These are phyloP conservation scores for Scotopteryx bipunctaria DNA, from an alignment of 2,888 invertebrate species.

Conservation along the genomic window DNA sequence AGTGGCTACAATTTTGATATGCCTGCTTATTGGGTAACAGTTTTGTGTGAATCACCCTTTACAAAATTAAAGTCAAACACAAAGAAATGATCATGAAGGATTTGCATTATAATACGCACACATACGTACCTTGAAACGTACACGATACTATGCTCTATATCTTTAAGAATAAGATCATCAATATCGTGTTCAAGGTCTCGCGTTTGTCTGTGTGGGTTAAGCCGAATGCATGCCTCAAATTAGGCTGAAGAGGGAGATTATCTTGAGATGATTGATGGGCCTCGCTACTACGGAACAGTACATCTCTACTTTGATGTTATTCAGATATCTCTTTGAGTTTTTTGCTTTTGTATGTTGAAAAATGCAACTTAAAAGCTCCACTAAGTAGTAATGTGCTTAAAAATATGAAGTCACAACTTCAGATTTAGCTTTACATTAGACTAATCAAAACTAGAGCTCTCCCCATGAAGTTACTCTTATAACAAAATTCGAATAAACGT, in stretches of 20 bases:
- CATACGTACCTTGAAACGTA: conserved; percentile 33
- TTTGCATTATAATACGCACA: conserved; percentile 66
- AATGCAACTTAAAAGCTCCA: too few species aligned
- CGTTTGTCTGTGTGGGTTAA: conserved; percentile 65
- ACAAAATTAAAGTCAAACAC: conserved; percentile 63
- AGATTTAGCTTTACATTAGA: too few species aligned
- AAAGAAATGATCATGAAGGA: conserved; percentile 67
- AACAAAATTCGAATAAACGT: too few species aligned
- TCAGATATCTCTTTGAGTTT: conserved; percentile 1
- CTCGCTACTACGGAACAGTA: conserved; percentile 30
- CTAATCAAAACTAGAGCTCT: background rate
- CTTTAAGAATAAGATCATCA: conserved; percentile 17
- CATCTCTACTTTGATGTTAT: conserved; percentile 10
- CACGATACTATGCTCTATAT: conserved; percentile 38
- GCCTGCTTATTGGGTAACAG: too few species aligned
- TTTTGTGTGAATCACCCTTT: conserved; percentile 25
- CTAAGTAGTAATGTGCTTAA: too few species aligned
- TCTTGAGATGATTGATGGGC: conserved; percentile 85
- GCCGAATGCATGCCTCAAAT: conserved; percentile 76
- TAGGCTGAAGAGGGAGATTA: conserved; percentile 85
- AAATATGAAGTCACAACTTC: too few species aligned
- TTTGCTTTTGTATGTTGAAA: too few species aligned
- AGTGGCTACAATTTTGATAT: background rate
- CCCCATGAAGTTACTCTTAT: too few species aligned
- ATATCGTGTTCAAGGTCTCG: conserved; percentile 13